phyloP scores from a whole-genome alignment of 2,113 vertebrate species.

The Potamarius usumacintae region DNA sequence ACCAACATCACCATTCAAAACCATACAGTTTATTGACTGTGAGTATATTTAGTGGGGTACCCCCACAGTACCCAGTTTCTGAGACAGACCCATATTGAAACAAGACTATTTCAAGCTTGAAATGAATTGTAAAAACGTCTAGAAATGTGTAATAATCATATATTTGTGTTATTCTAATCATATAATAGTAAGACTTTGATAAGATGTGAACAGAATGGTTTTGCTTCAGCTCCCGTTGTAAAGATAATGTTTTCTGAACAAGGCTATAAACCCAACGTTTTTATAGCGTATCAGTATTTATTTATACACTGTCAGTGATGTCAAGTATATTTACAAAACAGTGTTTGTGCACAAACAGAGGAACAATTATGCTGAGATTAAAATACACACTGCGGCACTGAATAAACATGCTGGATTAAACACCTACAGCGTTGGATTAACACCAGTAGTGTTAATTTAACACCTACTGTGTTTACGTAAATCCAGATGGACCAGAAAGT shows the following conservation, averaged over 20 bases:
- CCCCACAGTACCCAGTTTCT: no score
- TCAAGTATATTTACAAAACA: neutral
- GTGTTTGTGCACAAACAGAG: neutral
- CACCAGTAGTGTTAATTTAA: neutral
- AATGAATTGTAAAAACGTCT: neutral
- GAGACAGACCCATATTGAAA: no score
- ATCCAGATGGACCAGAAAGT: conserved; percentile 10
- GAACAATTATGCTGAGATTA: neutral
- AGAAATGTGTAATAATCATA: neutral
- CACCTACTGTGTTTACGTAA: conserved; percentile 26
- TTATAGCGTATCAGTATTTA: neutral
- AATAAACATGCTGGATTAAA: conserved; percentile 14
- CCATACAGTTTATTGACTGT: no score
- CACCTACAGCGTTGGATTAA: conserved; percentile 21
- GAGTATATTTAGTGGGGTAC: no score
- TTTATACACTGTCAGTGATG: neutral
- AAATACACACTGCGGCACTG: conserved; percentile 7
- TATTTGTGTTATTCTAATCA: neutral
- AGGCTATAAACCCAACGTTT: neutral
- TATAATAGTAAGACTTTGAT: neutral
- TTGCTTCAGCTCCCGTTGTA: neutral
- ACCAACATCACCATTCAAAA: no score
- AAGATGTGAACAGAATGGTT: neutral
- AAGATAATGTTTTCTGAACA: neutral
- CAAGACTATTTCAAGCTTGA: neutral